A percentile compares a stretch with the other conserved stretches of the same genome.
Conservation (phyloP, 2,113 vertebrate genomes). For the Tinamus guttatus region DNA sequence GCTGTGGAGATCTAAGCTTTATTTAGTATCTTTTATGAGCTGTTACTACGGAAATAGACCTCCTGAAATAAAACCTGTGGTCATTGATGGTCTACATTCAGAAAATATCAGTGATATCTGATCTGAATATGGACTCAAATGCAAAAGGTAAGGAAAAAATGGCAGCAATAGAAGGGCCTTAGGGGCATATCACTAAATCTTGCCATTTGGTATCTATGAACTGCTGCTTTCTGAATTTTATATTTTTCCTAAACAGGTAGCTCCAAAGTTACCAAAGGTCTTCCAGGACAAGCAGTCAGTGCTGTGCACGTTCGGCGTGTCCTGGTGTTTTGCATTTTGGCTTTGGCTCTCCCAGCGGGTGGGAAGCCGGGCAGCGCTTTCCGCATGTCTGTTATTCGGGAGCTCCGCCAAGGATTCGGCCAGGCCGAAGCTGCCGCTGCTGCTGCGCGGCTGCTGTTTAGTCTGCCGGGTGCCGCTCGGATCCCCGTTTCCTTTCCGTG, state of each 20-base stretch:
- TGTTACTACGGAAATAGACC: slow-evolving; percentile 11
- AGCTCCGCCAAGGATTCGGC: neutral
- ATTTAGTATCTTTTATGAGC: slow-evolving; percentile 3
- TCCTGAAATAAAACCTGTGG: neutral
- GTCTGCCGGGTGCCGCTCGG: slow-evolving; percentile 32
- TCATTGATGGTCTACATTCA: neutral
- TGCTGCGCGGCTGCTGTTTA: slow-evolving; percentile 42
- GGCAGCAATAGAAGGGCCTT: neutral
- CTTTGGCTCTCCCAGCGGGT: neutral
- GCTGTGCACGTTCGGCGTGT: neutral
- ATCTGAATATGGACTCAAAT: neutral
- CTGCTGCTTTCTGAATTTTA: neutral
- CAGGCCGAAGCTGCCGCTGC: neutral
- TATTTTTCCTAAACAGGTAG: neutral
- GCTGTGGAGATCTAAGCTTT: neutral
- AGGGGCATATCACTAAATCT: neutral
- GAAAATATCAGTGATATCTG: neutral
- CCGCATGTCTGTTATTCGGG: slow-evolving; percentile 21
- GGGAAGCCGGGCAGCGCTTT: slow-evolving; percentile 25
- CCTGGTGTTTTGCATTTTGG: neutral
- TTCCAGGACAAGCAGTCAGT: neutral
- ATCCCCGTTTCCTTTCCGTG: slow-evolving; percentile 14
- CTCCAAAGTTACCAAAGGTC: neutral
- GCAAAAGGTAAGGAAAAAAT: neutral
- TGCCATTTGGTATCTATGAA: neutral